A percentile compares a stretch with the other conserved stretches of the same genome.
phyloP scores from a whole-genome alignment of 2,113 vertebrate genomes.

The Jaculus jaculus region DNA sequence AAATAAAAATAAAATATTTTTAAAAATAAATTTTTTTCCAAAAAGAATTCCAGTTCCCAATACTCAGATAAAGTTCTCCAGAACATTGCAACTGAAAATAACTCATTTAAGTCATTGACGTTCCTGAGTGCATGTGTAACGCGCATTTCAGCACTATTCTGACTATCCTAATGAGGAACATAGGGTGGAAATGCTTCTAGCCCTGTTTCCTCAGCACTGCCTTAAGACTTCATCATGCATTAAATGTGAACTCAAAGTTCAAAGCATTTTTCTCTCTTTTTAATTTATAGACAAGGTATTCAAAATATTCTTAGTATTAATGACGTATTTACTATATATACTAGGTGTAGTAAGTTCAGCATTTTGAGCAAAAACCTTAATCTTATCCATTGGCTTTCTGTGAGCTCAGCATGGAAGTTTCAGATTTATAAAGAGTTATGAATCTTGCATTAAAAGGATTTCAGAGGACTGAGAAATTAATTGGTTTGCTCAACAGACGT shows the following conservation, averaged over 20 bases:
- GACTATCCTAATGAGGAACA: slow-evolving; percentile 16
- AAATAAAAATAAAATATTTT: too few species aligned
- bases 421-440: slow-evolving; percentile 36
- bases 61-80: neutral
- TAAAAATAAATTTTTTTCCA: too few species aligned
- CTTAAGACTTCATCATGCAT: slow-evolving; percentile 19
- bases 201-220: neutral
- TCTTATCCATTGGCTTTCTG: slow-evolving; percentile 1
- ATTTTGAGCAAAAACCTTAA: slow-evolving; percentile 37
- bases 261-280: slow-evolving; percentile 46
- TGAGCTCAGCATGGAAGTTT: slow-evolving; percentile 21
- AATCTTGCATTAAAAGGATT: neutral
- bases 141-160: slow-evolving; percentile 45
- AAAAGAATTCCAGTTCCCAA: neutral
- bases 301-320: slow-evolving; percentile 47
- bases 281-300: slow-evolving; percentile 34
- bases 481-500: neutral
- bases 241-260: slow-evolving; percentile 45
- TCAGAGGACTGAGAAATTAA: neutral
- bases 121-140: slow-evolving; percentile 17
- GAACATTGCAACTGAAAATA: neutral
- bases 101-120: slow-evolving; percentile 46
- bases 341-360: neutral
- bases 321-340: slow-evolving; percentile 15
- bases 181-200: slow-evolving; percentile 25